Base-by-base conservation (phyloP, 2,797 vertebrate genomes). In the Perodicticus potto region DNA sequence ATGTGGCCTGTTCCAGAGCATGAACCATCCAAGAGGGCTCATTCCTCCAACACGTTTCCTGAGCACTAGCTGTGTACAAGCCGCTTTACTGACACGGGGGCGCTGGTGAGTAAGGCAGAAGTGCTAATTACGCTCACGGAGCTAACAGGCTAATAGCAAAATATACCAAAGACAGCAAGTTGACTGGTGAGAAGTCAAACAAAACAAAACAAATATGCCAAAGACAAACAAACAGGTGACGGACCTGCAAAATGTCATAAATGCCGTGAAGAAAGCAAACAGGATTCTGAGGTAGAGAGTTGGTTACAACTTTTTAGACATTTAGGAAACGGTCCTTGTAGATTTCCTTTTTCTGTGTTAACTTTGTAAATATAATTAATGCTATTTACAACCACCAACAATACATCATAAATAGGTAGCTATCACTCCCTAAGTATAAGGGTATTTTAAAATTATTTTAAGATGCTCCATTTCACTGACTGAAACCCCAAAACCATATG, bases 401-500 rank as follows among this genome's bases (percentile, higher is more conserved):
- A 37, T 23, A 12, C 25, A 49, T 76, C 17, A 37, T 19, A n/a
- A 65, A 13, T 93, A 49, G 63, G 19, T 74, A 57, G 22, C 91
- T 7, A 65, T 55, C 92, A 45, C 40, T 12, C 34, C 6, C 1
- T 43, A 61, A 92, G 34, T 67, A 77, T 20, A 89, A 27, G 2
- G 2, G 55, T 92, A n/a, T 88, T 91, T 93, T 70, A 1, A 67
- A 90, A 63, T 73, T 76, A 90, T 49, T 74, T 32, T 63, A 34
- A 45, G 74, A 43, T 78, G 78, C 88, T 61, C 5, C 32, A 73
- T 55, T 45, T 34, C 49, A 87, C 65, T 69, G 29, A 86, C 65
- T 86, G 67, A 89, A 86, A 95, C 91, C 17, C 69, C 93, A 93
- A 77, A 34, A 57, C 14, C 53, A 67, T 78, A 16, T 86, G 49